These are phyloP conservation scores for Barnardius zonarius DNA, from an alignment of 2,113 vertebrate genomes.

Conservation along the genomic window DNA sequence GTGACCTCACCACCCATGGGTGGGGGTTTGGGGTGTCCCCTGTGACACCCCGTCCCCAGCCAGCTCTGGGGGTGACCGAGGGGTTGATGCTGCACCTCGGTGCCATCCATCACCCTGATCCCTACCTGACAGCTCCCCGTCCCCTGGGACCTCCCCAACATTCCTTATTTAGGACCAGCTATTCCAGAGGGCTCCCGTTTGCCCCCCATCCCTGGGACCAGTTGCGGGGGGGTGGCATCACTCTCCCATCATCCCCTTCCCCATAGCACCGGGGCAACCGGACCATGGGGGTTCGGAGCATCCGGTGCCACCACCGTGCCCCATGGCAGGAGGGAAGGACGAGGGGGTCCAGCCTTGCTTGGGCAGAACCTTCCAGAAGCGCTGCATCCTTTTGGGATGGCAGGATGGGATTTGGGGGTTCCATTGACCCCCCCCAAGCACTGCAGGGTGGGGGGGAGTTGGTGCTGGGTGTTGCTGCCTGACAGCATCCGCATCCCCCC, in stretches of 20 bases:
- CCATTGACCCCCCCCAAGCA: background rate
- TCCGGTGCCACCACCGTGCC: rapidly evolving
- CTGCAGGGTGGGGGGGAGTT: no score
- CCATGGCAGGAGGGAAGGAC: background rate
- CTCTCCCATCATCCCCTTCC: no score
- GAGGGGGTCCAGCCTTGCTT: background rate
- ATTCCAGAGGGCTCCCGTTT: background rate
- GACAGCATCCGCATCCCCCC: background rate
- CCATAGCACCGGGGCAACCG: background rate
- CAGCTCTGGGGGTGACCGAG: background rate
- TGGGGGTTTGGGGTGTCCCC: background rate
- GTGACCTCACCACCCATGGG: background rate
- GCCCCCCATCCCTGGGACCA: background rate
- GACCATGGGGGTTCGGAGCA: rapidly evolving
- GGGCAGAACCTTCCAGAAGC: slow-evolving; percentile 14
- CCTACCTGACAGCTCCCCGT: background rate
- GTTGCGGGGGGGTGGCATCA: no score
- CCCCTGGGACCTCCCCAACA: background rate
- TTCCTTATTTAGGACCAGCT: background rate
- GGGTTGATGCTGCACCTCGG: background rate
- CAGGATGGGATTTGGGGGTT: background rate
- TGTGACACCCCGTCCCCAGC: rapidly evolving
- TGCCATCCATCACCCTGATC: background rate
- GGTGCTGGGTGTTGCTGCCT: background rate
- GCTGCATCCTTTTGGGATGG: background rate